A percentile compares a stretch with the other conserved stretches of the same genome.
Conservation (phyloP, 2,797 vertebrate species). For the Fundulus diaphanus region DNA sequence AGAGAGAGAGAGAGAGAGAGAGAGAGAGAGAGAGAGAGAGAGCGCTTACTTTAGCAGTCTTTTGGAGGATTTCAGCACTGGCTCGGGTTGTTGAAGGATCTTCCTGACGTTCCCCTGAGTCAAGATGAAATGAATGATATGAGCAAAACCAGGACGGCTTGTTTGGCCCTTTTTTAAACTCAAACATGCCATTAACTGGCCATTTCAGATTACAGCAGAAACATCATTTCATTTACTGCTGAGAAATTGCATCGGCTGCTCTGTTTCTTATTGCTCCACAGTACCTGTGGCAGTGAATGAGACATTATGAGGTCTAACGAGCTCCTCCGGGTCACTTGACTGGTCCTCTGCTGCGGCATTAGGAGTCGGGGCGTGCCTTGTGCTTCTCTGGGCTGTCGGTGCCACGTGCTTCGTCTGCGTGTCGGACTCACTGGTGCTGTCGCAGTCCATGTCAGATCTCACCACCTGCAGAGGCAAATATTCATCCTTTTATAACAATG, state of each 20-base stretch:
- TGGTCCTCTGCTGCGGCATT: slow-evolving; percentile 83
- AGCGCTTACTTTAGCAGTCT: slow-evolving; percentile 90
- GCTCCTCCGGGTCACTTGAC: slow-evolving; percentile 74
- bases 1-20: neutral
- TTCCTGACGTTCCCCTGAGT: slow-evolving; percentile 34
- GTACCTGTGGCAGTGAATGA: slow-evolving; percentile 66
- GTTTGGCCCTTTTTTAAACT: neutral
- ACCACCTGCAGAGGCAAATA: slow-evolving; percentile 68
- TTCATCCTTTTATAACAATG: neutral
- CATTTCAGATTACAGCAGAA: neutral
- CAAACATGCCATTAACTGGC: neutral
- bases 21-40: neutral
- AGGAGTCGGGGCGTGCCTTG: slow-evolving; percentile 56
- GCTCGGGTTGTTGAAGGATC: slow-evolving; percentile 35
- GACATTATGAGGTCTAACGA: slow-evolving; percentile 30
- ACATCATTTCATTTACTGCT: neutral
- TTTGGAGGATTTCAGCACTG: slow-evolving; percentile 85
- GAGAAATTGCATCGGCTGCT: neutral
- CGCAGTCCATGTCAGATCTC: slow-evolving; percentile 83
- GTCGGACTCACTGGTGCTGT: slow-evolving; percentile 77
- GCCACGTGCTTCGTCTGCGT: slow-evolving; percentile 25
- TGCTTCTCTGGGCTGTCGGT: slow-evolving; percentile 21
- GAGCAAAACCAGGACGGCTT: neutral
- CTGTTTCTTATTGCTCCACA: neutral
- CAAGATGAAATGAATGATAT: slow-evolving; percentile 14